These are phyloP conservation scores for Delia radicum DNA, from an alignment of 1,140 invertebrate genomes.

Conservation along the genomic window DNA sequence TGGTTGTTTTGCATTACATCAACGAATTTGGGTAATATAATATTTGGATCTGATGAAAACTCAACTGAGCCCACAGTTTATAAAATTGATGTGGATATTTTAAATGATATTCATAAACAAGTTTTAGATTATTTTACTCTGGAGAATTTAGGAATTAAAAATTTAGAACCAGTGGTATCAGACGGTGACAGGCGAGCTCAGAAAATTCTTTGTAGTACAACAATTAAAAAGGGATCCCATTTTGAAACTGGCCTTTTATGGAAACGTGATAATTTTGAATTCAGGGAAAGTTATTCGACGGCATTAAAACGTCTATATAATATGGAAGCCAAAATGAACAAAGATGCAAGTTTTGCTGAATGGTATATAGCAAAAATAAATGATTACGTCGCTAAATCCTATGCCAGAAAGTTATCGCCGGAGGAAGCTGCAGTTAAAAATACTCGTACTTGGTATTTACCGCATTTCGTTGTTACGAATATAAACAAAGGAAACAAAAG, in stretches of 20 bases:
- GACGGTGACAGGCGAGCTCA: background rate
- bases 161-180: background rate
- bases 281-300: background rate
- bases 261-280: background rate
- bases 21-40: background rate
- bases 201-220: background rate
- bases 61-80: background rate
- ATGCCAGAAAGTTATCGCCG: background rate
- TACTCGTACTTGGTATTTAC: background rate
- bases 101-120: conserved; percentile 7
- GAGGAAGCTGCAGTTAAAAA: background rate
- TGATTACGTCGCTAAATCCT: background rate
- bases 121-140: conserved; percentile 7
- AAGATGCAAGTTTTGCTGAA: background rate
- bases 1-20: conserved; percentile 11
- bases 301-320: background rate
- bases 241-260: conserved; percentile 6
- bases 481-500: background rate
- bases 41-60: conserved; percentile 18
- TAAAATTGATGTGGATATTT: background rate
- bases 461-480: background rate
- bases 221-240: background rate
- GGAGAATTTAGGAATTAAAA: conserved; percentile 14
- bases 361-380: background rate
- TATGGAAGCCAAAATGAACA: background rate